phyloP scores from a whole-genome alignment of 2,888 invertebrate species.

The Monoplex corrugatus region DNA sequence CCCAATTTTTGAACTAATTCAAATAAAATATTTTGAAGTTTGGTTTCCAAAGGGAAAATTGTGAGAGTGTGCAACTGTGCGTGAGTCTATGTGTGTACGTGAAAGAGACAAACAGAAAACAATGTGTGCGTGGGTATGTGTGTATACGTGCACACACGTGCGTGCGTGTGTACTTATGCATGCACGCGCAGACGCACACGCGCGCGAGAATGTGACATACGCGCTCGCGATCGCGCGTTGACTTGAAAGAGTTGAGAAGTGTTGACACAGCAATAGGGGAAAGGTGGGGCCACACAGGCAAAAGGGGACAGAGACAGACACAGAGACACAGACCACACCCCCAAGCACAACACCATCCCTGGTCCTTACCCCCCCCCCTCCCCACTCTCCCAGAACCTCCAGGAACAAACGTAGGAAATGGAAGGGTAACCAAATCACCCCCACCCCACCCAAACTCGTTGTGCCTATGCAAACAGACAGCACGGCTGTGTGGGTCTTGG shows the following conservation, averaged over 20 bases:
- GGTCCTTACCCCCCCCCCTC: neutral
- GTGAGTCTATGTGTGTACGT: slow-evolving; percentile 8
- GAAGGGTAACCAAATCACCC: neutral
- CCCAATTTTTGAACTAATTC: no score
- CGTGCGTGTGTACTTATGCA: neutral
- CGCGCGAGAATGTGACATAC: neutral
- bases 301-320: neutral
- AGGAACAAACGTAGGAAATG: neutral
- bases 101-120: no score
- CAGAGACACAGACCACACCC: neutral
- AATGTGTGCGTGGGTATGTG: neutral
- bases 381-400: neutral
- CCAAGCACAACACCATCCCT: no score
- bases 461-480: neutral
- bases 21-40: no score
- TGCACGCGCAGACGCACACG: no score
- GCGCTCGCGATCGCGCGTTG: neutral
- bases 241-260: neutral
- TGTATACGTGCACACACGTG: neutral
- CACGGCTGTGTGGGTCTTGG: no score
- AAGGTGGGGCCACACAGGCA: neutral
- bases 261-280: neutral
- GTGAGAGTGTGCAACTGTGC: slow-evolving; percentile 1
- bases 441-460: neutral
- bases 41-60: no score